Base-by-base conservation (phyloP, 2,113 vertebrate species). In the Oncorhynchus nerka region DNA sequence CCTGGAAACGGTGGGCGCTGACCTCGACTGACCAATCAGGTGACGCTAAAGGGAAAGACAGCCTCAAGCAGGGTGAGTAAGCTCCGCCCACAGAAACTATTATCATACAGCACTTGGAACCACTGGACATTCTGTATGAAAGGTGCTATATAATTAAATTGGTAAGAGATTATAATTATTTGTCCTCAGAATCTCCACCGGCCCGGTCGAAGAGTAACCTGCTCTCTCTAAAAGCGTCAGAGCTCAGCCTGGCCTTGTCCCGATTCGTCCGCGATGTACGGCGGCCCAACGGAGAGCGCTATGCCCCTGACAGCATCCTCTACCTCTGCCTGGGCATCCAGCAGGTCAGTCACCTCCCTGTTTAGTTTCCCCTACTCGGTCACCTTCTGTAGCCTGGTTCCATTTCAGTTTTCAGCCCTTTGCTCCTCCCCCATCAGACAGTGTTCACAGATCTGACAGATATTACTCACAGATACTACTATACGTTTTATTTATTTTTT, bases 301-400 rank as follows among this genome's bases (percentile, higher is more conserved):
- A 99, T 85, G 94, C 95, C 84, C 95, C 97, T 28, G 98, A 99
- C 92, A 99, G 98, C 91, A 94, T 98, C 86, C 95, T 97, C 91
- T 99, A 99, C 93, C 95, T 99, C 87, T 99, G 97, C 90, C 94
- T 99, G 88, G 95, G 97, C 71, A 98, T 99, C 88, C 98, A 99
- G 87, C 95, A 98, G 96, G 98, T 99, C 80, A 84, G 96, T 95
- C 76, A 75, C 59, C 59, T 22, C 19, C 34, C 59, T 62, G 59
- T 62, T 62, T 11, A 5, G 30, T 61, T 61, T n/a, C 32, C 20
- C 1, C n/a, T 16, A 0, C n/a, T 9, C n/a, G 1, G n/a, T 32
- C 68, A 22, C 68, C 32, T 45, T 15, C 34, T 24, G 15, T 16
- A 39, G n/a, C 20, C 45, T 48, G 34, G 6, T 24, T 48, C 39